A percentile compares a stretch with the other conserved stretches of the same genome.
These are phyloP conservation scores for Carposina sasakii DNA, from an alignment of 1,140 invertebrate genomes.

Conservation along the genomic window DNA sequence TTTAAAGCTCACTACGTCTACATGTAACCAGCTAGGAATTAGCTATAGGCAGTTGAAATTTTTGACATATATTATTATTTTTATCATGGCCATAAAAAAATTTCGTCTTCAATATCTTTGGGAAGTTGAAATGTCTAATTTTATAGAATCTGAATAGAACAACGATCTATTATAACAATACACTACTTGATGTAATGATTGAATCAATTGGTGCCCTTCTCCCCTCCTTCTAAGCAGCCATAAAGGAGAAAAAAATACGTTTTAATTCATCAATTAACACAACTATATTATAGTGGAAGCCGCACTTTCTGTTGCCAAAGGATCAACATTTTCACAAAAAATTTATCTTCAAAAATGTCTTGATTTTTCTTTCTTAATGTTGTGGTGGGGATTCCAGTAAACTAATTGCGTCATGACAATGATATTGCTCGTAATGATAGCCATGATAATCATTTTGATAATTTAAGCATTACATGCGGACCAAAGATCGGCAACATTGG, in stretches of 20 bases:
- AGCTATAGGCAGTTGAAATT: conserved; percentile 50
- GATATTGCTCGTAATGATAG: conserved; percentile 63
- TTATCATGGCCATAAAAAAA: conserved; percentile 22
- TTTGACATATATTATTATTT: conserved; percentile 9
- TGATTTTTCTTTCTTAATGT: too few relatives aligned
- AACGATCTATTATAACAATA: conserved; percentile 49
- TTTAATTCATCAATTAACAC: conserved; percentile 45
- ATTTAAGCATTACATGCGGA: too few relatives aligned
- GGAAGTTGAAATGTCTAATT: conserved; percentile 27
- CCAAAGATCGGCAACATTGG: too few relatives aligned
- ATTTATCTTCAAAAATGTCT: too few relatives aligned
- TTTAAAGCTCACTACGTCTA: conserved; percentile 47
- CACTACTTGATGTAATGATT: conserved; percentile 53
- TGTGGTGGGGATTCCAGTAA: conserved; percentile 54
- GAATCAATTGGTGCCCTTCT: conserved; percentile 65
- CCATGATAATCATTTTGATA: conserved; percentile 67
- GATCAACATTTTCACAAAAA: neutral
- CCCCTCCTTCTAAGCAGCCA: conserved; percentile 64
- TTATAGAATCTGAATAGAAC: conserved; percentile 49
- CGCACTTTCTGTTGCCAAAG: conserved; percentile 32
- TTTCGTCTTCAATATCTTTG: conserved; percentile 14
- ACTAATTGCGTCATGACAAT: conserved; percentile 70
- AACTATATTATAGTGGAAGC: conserved; percentile 44
- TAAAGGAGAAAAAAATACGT: conserved; percentile 62
- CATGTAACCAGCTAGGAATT: conserved; percentile 42